Conservation (phyloP, 2,113 vertebrate species). For the Onychostoma macrolepis region DNA sequence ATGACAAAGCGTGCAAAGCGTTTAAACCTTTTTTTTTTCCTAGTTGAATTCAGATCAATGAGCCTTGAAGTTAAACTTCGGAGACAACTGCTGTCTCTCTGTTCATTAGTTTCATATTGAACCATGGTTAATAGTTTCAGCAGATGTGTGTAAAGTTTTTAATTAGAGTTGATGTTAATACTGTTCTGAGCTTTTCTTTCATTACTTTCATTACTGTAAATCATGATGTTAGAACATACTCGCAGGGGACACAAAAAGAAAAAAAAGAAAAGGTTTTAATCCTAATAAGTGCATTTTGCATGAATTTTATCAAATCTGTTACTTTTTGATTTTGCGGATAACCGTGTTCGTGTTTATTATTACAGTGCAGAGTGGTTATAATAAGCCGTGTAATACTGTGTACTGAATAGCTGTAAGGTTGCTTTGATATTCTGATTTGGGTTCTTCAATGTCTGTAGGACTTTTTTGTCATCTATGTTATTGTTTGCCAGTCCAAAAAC, state of each 20-base stretch:
- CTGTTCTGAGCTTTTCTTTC: neutral
- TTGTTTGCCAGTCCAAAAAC: neutral
- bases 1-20: neutral
- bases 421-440: too few relatives aligned
- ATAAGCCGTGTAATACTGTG: neutral
- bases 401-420: too few relatives aligned
- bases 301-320: neutral
- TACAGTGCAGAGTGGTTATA: neutral
- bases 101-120: constrained; percentile 3
- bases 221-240: neutral
- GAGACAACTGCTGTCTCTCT: neutral
- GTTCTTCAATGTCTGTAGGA: neutral
- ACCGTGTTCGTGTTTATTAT: neutral
- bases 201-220: neutral
- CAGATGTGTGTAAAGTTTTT: neutral
- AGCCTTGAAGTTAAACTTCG: neutral
- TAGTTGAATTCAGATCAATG: neutral
- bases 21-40: neutral
- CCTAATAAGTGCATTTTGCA: neutral
- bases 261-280: neutral
- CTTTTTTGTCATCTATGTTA: neutral
- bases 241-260: neutral
- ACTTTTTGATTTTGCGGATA: neutral
- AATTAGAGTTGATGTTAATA: constrained; percentile 16
- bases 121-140: neutral